These are phyloP conservation scores for Eupithecia centaureata DNA, from an alignment of 2,888 invertebrate genomes.

Conservation along the genomic window DNA sequence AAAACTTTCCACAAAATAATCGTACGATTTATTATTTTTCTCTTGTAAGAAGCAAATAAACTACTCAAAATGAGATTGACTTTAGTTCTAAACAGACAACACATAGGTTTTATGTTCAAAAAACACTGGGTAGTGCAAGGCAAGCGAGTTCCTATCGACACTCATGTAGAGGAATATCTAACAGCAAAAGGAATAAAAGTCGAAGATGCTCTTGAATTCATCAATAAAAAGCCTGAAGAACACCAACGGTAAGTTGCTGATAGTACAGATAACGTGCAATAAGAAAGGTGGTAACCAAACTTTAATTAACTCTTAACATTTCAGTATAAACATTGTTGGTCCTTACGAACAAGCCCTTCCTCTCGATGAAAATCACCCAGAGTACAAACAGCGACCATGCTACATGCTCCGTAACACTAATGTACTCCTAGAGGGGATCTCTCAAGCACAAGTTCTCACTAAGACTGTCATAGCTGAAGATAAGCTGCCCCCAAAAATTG, in stretches of 20 bases:
- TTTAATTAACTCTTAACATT: constrained; percentile 3
- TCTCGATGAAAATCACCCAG: constrained; percentile 85
- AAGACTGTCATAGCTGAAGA: constrained; percentile 88
- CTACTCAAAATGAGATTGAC: constrained; percentile 86
- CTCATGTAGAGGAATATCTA: constrained; percentile 82
- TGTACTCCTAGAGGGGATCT: constrained; percentile 88
- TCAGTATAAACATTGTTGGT: constrained; percentile 74
- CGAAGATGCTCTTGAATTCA: constrained; percentile 85
- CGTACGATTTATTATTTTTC: background rate
- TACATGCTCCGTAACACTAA: constrained; percentile 84
- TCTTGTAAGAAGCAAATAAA: constrained; percentile 1
- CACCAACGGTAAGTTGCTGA: constrained; percentile 56
- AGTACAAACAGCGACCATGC: constrained; percentile 86
- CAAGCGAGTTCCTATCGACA: constrained; percentile 82
- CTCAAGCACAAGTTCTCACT: constrained; percentile 92
- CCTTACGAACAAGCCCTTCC: constrained; percentile 65
- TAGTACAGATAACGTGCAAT: background rate
- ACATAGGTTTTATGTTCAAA: constrained; percentile 89
- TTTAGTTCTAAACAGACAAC: constrained; percentile 85
- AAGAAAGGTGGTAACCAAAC: background rate
- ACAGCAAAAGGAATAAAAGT: constrained; percentile 84
- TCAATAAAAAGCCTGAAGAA: constrained; percentile 69
- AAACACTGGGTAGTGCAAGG: constrained; percentile 89
- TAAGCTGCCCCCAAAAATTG: constrained; percentile 85
- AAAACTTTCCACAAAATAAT: no score